Percentiles rank a stretch among this genome's conserved stretches.
Conservation (phyloP, 2,888 invertebrate species). For the Helleia helle region DNA sequence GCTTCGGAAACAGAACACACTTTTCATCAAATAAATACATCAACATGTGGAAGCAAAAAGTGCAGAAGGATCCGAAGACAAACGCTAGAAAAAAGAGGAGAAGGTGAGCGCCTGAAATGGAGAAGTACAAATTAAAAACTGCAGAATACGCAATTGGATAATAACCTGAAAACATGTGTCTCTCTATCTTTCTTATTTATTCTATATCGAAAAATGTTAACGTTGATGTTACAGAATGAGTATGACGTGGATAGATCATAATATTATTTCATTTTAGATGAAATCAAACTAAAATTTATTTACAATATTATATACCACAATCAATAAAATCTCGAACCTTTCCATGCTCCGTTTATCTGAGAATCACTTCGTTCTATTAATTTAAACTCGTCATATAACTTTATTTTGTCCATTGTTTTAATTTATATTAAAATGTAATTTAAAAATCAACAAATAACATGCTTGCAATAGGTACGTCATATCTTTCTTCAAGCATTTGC, state of each 20-base stretch:
- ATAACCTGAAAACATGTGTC: neutral
- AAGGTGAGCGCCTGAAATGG: slow-evolving; percentile 45
- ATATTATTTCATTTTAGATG: no score
- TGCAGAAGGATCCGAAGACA: slow-evolving; percentile 61
- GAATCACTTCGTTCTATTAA: slow-evolving; percentile 46
- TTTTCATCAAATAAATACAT: slow-evolving; percentile 64
- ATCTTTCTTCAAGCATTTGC: neutral
- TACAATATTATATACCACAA: neutral
- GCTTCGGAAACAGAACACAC: slow-evolving; percentile 57
- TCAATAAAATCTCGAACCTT: slow-evolving; percentile 30
- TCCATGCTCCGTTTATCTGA: slow-evolving; percentile 51
- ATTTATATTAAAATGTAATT: no score
- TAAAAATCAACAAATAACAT: no score
- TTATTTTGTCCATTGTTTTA: slow-evolving; percentile 29
- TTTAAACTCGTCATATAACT: slow-evolving; percentile 42
- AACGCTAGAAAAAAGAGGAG: slow-evolving; percentile 58
- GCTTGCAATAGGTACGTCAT: neutral
- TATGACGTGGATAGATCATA: no score
- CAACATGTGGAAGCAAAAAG: slow-evolving; percentile 61
- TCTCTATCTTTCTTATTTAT: no score
- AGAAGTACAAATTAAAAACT: neutral
- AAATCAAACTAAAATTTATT: no score
- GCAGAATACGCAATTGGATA: neutral
- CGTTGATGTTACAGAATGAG: no score
- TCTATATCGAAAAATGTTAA: no score